These are phyloP conservation scores for Glaucidium brasilianum DNA, from an alignment of 2,113 vertebrate species.

Conservation along the genomic window DNA sequence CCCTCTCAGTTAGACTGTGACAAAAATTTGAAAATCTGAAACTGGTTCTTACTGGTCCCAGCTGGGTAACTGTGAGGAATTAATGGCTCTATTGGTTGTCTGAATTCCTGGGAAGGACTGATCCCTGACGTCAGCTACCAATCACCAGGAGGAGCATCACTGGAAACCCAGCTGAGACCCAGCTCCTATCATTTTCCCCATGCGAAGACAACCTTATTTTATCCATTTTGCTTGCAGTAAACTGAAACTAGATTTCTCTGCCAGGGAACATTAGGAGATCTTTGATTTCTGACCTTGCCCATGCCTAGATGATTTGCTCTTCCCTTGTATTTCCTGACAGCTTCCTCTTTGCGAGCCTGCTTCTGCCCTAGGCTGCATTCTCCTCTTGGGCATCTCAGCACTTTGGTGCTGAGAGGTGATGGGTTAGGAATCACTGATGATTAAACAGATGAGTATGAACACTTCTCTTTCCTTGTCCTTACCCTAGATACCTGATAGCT, in stretches of 20 bases:
- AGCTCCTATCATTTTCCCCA: not conserved
- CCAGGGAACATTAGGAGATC: not conserved
- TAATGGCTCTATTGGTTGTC: not conserved
- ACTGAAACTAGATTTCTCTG: not conserved
- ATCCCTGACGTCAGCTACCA: not conserved
- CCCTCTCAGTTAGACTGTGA: too few relatives aligned
- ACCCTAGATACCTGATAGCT: not conserved
- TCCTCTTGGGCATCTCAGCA: not conserved
- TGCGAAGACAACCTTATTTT: not conserved
- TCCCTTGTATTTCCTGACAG: not conserved
- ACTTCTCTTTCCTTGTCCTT: not conserved
- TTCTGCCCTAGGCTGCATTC: not conserved
- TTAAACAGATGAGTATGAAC: rapidly evolving
- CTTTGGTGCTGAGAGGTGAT: not conserved
- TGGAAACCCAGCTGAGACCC: not conserved
- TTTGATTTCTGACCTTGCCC: not conserved
- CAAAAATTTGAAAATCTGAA: not conserved
- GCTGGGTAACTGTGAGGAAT: not conserved
- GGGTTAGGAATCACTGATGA: not conserved
- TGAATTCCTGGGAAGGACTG: not conserved
- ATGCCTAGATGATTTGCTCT: not conserved
- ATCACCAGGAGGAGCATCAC: not conserved
- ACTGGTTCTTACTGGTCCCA: not conserved
- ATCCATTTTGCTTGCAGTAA: not conserved
- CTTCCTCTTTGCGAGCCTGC: not conserved